Base-by-base conservation (phyloP, 2,888 invertebrate species). In the Nephrotoma appendiculata region DNA sequence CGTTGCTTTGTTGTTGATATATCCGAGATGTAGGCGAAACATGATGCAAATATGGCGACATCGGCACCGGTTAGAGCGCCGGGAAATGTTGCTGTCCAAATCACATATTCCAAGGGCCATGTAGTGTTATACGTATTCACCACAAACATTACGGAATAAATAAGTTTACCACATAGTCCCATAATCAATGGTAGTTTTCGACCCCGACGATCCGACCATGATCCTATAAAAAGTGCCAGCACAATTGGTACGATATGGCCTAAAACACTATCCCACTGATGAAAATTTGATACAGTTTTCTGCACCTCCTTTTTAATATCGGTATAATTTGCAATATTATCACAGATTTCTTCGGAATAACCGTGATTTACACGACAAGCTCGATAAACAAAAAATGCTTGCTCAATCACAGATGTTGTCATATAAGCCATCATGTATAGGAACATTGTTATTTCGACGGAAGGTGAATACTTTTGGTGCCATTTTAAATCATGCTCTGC, bases 381-480 rank as follows among this genome's bases (percentile, higher is more conserved):
- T 92, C 95, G 95, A 89, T 96, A 93, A 1, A 96, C 92, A 89
- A 96, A 96, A 89, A 96, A 95, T 43, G 95, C 94, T 90, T 96
- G 96, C 89, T 97, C 96, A 45, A 96, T 93, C 0, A 97, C 96
- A 87, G 94, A 94, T 3, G 96, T 97, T 86, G 94, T 93, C 96
- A 96, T 96, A 89, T 94, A 96, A 0, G 97, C 96, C 93, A 97
- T 94, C 96, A 98, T 97, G 90, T 97, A 98, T 1, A 97, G 92
- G 90, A 97, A 96, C 94, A 98, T 94, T 0, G 96, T 94, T 0
- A 98, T 97, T 90, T 98, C 98, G 41, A 98, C 96, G 0, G 97
- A 44, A 11, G 44, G 42, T 19, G 19, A 5, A 43, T 84, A 84
- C n/a, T 42, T 84, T 85, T 85, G n/a, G 45, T 85, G 44, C 85